Conservation (phyloP, 2,797 vertebrate species). For the Melanotaenia trifasciata region DNA sequence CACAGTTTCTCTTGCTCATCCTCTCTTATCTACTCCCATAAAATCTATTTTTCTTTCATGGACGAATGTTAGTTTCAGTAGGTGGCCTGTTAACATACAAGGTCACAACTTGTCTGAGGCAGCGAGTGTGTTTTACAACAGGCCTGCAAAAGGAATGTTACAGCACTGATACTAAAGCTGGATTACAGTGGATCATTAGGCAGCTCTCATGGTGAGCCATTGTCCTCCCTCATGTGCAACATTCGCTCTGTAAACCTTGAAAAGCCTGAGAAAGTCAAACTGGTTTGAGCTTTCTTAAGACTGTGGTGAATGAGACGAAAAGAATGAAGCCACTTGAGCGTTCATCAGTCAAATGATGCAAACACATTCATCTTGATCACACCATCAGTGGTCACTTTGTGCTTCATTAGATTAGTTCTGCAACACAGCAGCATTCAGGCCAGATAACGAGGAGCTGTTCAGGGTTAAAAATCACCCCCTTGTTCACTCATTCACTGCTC, state of each 20-base stretch:
- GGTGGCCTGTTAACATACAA: slow-evolving; percentile 20
- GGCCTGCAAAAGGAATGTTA: slow-evolving; percentile 36
- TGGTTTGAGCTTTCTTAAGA: slow-evolving; percentile 66
- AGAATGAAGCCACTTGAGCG: slow-evolving; percentile 50
- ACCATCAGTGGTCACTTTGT: slow-evolving; percentile 58
- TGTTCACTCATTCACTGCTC: slow-evolving; percentile 8
- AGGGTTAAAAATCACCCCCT: slow-evolving; percentile 10
- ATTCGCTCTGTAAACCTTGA: slow-evolving; percentile 42
- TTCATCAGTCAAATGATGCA: slow-evolving; percentile 54
- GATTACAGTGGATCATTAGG: slow-evolving; percentile 60
- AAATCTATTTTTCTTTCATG: slow-evolving; percentile 9
- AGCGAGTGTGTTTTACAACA: slow-evolving; percentile 46
- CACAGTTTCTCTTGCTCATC: slow-evolving; percentile 23
- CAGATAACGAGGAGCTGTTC: slow-evolving; percentile 57
- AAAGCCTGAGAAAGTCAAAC: slow-evolving; percentile 64
- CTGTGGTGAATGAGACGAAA: slow-evolving; percentile 39
- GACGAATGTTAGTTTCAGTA: slow-evolving; percentile 44
- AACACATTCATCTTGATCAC: slow-evolving; percentile 38
- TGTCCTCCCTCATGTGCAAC: slow-evolving; percentile 54
- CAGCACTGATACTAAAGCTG: slow-evolving; percentile 22
- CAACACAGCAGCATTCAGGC: slow-evolving; percentile 30
- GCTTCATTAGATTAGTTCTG: slow-evolving; percentile 63
- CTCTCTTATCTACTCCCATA: neutral
- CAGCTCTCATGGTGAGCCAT: slow-evolving; percentile 47
- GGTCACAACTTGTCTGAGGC: slow-evolving; percentile 23